Evolutionary conservation across 2,113 vertebrate species (phyloP).

Genomic region (Mus musculus): GRCm39 chr15:10072001-10072500

Average conservation of each 20-base stretch:
- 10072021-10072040: conserved; percentile 67
- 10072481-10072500: background rate
- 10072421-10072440: background rate
- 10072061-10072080: conserved; percentile 62
- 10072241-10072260: background rate
- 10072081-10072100: conserved; percentile 54
- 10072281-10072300: background rate
- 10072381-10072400: background rate
- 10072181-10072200: background rate
- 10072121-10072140: background rate
- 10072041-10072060: conserved; percentile 61
- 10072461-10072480: background rate
- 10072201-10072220: background rate
- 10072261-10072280: background rate
- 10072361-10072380: background rate
- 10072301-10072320: fast-evolving
- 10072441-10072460: background rate
- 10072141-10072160: background rate
- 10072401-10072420: background rate
- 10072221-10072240: background rate
- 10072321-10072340: background rate
- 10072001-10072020: conserved; percentile 24
- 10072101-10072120: conserved; percentile 38
- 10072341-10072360: background rate
- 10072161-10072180: background rate